Conservation (phyloP, 2,113 vertebrate genomes). For the Heterotis niloticus region DNA sequence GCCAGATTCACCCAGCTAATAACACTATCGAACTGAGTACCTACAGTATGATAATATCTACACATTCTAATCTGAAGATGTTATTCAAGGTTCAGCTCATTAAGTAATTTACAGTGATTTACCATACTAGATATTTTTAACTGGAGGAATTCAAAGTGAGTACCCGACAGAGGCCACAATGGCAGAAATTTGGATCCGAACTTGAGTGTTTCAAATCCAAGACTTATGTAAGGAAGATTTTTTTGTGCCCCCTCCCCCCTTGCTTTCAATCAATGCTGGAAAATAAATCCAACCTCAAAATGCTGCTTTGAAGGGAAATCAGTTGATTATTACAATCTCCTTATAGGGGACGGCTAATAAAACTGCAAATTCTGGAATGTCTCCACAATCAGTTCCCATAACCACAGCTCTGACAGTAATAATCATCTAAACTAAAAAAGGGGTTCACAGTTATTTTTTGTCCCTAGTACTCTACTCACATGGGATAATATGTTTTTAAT, state of each 20-base stretch:
- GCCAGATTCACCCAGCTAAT: too few relatives aligned
- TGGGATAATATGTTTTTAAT: slow-evolving; percentile 29
- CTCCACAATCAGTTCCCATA: slow-evolving; percentile 12
- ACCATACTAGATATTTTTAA: too few relatives aligned
- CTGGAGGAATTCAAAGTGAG: too few relatives aligned
- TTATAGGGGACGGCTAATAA: not conserved
- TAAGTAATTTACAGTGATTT: not conserved
- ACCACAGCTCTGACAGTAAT: slow-evolving; percentile 29
- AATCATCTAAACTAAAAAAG: slow-evolving; percentile 24
- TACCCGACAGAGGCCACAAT: too few relatives aligned
- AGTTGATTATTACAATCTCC: slow-evolving; percentile 3
- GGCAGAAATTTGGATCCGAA: too few relatives aligned
- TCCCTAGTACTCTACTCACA: slow-evolving; percentile 20
- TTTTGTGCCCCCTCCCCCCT: not conserved
- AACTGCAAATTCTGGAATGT: slow-evolving; percentile 17
- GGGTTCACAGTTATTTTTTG: slow-evolving; percentile 6
- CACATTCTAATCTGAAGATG: too few relatives aligned
- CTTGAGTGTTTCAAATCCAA: too few relatives aligned
- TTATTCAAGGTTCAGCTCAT: not conserved
- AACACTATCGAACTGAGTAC: too few relatives aligned
- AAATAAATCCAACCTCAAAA: slow-evolving; percentile 4
- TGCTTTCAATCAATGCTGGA: not conserved
- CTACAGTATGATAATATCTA: too few relatives aligned
- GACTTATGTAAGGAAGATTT: not conserved
- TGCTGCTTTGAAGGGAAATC: not conserved